phyloP scores from a whole-genome alignment of 2,888 invertebrate genomes.

The Pseudanteris insignis region DNA sequence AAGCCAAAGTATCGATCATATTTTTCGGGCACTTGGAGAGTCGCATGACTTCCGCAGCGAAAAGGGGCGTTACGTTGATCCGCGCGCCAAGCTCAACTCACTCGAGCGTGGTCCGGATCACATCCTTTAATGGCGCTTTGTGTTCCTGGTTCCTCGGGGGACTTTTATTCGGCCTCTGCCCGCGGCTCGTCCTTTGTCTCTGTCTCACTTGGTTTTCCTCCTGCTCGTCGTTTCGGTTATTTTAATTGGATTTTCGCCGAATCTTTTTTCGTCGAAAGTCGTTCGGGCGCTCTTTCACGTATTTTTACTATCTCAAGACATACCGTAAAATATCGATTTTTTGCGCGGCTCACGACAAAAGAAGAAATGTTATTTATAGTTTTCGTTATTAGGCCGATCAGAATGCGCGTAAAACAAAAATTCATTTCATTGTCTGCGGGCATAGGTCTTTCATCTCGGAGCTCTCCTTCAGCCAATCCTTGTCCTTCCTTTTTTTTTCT shows the following conservation, averaged over 20 bases:
- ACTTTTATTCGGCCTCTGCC: slow-evolving; percentile 50
- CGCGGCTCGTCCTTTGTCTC: slow-evolving; percentile 49
- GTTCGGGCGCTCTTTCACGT: slow-evolving; percentile 30
- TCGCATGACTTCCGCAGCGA: slow-evolving; percentile 13
- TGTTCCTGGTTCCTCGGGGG: slow-evolving; percentile 47
- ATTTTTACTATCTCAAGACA: slow-evolving; percentile 34
- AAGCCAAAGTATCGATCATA: no score
- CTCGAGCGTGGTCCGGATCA: slow-evolving; percentile 13
- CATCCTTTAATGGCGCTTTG: slow-evolving; percentile 64
- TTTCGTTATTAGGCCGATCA: slow-evolving; percentile 39
- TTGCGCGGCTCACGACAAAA: slow-evolving; percentile 5
- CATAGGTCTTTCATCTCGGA: no score
- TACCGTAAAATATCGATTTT: slow-evolving; percentile 39
- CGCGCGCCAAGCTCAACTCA: slow-evolving; percentile 25
- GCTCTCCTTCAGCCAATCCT: no score
- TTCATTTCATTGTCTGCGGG: slow-evolving; percentile 24
- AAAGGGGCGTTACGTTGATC: slow-evolving; percentile 24
- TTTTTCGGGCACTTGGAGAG: no score
- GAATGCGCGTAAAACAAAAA: slow-evolving; percentile 40
- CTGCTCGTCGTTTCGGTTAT: slow-evolving; percentile 55
- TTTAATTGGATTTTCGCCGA: slow-evolving; percentile 67
- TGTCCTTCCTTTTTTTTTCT: no score
- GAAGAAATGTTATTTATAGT: slow-evolving; percentile 36
- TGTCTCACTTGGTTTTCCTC: slow-evolving; percentile 42
- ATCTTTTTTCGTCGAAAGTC: slow-evolving; percentile 54